Conservation (phyloP, 2,113 vertebrate species). For the Octodon degus region DNA sequence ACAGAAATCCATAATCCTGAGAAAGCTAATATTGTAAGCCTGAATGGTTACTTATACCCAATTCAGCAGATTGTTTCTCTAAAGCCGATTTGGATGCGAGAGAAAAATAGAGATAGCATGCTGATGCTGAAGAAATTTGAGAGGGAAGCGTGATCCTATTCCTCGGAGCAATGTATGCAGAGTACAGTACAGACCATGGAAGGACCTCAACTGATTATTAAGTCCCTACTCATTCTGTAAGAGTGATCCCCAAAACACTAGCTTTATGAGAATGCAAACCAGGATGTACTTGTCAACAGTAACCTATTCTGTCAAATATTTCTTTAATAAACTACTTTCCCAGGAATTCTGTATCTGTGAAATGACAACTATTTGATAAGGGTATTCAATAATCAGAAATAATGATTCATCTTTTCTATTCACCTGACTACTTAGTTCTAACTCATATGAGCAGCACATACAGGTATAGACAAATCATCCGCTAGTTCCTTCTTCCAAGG, state of each 20-base stretch:
- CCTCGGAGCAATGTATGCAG: neutral
- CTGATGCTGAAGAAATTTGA: slow-evolving; percentile 19
- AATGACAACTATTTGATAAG: neutral
- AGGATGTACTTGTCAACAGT: neutral
- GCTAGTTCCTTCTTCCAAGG: slow-evolving; percentile 23
- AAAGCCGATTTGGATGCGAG: slow-evolving; percentile 68
- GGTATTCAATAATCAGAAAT: slow-evolving; percentile 43
- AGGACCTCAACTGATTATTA: neutral
- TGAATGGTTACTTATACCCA: slow-evolving; percentile 71
- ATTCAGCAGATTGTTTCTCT: slow-evolving; percentile 71
- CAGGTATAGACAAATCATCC: slow-evolving; percentile 16
- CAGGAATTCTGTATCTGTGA: slow-evolving; percentile 44
- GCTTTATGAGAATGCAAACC: neutral
- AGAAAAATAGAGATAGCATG: slow-evolving; percentile 36
- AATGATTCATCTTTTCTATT: slow-evolving; percentile 46
- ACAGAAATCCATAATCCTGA: slow-evolving; percentile 70
- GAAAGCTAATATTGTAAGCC: slow-evolving; percentile 74
- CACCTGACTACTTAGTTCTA: slow-evolving; percentile 45
- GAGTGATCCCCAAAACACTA: slow-evolving; percentile 11
- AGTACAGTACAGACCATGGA: neutral
- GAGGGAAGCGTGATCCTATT: slow-evolving; percentile 10
- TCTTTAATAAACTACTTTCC: slow-evolving; percentile 44
- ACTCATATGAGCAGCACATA: slow-evolving; percentile 4
- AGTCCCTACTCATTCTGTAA: neutral
- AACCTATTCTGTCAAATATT: slow-evolving; percentile 37